These are phyloP conservation scores for Plemyria rubiginata DNA, from an alignment of 2,888 invertebrate genomes.

Conservation along the genomic window DNA sequence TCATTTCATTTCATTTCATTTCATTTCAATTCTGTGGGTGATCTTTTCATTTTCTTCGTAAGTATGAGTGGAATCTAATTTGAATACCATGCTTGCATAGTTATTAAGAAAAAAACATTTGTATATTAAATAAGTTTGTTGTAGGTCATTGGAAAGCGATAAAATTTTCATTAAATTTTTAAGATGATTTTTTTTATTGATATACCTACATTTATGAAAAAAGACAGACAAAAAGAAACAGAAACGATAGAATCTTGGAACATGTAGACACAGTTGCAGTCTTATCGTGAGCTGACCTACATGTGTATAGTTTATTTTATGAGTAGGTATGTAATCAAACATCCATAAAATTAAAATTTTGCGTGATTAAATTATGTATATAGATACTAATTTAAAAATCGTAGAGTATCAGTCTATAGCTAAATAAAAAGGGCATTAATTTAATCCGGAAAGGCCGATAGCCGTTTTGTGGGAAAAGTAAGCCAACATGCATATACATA, in stretches of 20 bases:
- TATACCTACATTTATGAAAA: too few species aligned
- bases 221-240: too few species aligned
- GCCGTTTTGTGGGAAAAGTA: slow-evolving; percentile 10
- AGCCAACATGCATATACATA: slow-evolving; percentile 14
- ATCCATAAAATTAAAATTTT: background rate
- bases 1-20: too few species aligned
- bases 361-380: background rate
- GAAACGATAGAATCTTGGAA: too few species aligned
- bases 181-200: too few species aligned
- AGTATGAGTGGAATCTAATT: background rate
- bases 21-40: too few species aligned
- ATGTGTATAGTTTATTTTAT: background rate
- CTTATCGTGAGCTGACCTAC: background rate
- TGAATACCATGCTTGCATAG: too few species aligned
- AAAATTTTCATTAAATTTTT: too few species aligned
- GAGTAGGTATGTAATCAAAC: background rate
- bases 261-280: background rate
- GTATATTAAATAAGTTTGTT: too few species aligned
- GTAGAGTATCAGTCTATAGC: background rate
- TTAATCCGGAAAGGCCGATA: background rate
- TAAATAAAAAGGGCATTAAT: slow-evolving; percentile 8
- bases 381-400: background rate
- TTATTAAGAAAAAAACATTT: too few species aligned
- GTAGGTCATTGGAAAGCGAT: too few species aligned
- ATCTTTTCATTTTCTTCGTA: background rate